Evolutionary conservation across 2,113 vertebrate genomes (phyloP).

Genomic region (Climacteris rufus): DNA sequence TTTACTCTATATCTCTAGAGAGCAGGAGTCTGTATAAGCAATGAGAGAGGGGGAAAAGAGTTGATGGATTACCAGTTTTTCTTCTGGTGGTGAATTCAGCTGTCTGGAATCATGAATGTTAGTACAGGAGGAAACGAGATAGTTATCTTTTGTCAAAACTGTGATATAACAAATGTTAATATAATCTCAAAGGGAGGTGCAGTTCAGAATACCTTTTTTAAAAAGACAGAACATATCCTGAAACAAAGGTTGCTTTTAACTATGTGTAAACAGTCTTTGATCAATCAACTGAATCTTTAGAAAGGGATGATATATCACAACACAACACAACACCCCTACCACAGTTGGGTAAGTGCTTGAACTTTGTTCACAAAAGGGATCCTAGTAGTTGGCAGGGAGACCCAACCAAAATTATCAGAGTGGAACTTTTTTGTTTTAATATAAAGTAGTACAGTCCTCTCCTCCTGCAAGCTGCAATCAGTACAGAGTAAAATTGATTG

Average conservation of each 20-base stretch:
- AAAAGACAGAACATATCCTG: conserved; percentile 15
- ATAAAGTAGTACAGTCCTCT: neutral
- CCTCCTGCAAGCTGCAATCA: neutral
- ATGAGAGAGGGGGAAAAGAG: neutral
- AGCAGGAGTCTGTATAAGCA: conserved; percentile 35
- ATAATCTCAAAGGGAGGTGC: conserved; percentile 27
- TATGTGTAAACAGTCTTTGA: conserved; percentile 53
- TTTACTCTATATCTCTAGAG: conserved; percentile 16
- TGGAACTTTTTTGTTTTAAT: neutral
- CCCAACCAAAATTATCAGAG: neutral
- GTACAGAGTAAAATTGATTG: neutral
- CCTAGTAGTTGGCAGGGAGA: neutral
- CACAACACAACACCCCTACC: neutral
- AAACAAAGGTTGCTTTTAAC: conserved; percentile 44
- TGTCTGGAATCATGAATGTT: neutral
- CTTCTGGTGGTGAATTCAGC: conserved; percentile 34
- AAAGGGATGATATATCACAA: neutral
- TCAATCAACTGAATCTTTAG: conserved; percentile 27
- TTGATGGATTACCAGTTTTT: conserved; percentile 35
- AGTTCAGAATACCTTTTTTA: neutral
- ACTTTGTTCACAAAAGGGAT: neutral
- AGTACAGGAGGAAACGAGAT: conserved; percentile 31
- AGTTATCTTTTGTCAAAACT: conserved; percentile 44
- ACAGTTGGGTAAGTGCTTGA: neutral
- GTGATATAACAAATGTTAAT: conserved; percentile 40